Evolutionary conservation across 1,140 invertebrate genomes (phyloP).

Genomic region (Leptestheria dahalacensis): DNA sequence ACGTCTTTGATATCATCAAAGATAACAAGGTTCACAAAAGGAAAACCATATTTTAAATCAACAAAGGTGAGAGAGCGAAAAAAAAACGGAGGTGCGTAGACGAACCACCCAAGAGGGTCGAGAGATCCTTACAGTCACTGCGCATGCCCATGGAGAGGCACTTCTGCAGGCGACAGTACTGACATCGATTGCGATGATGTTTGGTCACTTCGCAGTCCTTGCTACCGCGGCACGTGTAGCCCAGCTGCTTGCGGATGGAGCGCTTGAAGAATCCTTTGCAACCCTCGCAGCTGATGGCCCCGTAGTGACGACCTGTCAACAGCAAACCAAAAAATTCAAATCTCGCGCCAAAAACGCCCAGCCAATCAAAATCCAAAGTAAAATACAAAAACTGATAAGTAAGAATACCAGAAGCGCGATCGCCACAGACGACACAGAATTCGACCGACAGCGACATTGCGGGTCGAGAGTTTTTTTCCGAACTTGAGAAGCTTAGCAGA

Average conservation of each 20-base stretch:
- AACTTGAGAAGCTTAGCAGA: not conserved
- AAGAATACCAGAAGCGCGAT: constrained; percentile 60
- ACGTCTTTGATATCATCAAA: too few species aligned
- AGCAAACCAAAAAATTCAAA: too few species aligned
- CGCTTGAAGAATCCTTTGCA: constrained; percentile 87
- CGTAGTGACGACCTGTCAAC: constrained; percentile 74
- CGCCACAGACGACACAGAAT: constrained; percentile 84
- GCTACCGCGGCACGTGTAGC: constrained; percentile 83
- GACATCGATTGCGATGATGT: constrained; percentile 89
- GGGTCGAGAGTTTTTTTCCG: not conserved
- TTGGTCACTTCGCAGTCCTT: constrained; percentile 96
- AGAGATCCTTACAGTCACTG: constrained; percentile 79
- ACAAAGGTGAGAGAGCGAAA: not conserved
- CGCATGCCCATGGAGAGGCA: constrained; percentile 93
- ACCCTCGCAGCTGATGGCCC: constrained; percentile 83
- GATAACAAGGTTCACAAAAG: too few species aligned
- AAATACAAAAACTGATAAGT: too few species aligned
- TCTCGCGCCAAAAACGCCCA: not conserved
- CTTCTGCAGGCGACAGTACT: constrained; percentile 93
- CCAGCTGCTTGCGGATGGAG: constrained; percentile 83
- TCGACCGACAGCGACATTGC: constrained; percentile 43
- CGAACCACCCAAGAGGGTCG: not conserved
- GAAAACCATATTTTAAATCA: not conserved
- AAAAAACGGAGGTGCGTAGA: not conserved
- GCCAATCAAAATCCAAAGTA: not conserved